A percentile compares a stretch with the other conserved stretches of the same genome.
Conservation (phyloP, 2,797 vertebrate genomes). For the Acrossocheilus wenchowensis region DNA sequence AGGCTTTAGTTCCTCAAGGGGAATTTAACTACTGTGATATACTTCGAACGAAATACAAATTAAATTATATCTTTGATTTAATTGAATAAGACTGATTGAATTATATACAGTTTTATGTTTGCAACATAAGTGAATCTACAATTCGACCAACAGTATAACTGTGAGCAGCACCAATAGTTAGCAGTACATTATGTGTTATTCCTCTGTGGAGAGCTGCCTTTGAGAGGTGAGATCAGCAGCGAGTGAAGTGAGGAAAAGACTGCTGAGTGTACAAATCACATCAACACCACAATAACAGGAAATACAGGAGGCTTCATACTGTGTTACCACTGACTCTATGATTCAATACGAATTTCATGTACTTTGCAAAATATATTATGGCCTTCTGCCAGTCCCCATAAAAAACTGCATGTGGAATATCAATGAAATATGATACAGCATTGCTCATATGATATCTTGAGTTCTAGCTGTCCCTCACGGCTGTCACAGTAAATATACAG, state of each 20-base stretch:
- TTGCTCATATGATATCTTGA: conserved; percentile 19
- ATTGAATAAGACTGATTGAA: background rate
- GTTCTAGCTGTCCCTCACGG: conserved; percentile 39
- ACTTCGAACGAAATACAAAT: background rate
- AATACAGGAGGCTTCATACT: background rate
- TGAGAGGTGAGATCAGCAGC: background rate
- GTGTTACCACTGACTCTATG: background rate
- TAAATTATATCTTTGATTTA: background rate
- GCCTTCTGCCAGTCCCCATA: conserved; percentile 14
- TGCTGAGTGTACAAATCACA: conserved; percentile 1
- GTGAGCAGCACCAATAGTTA: background rate
- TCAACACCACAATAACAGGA: background rate
- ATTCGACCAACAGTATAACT: background rate
- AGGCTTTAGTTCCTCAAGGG: background rate
- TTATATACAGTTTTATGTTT: background rate
- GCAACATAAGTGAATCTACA: background rate
- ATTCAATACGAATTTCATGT: background rate
- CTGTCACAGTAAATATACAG: conserved; percentile 44
- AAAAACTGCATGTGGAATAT: conserved; percentile 1
- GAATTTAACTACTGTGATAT: conserved; percentile 2
- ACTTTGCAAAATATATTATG: background rate
- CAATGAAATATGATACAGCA: conserved; percentile 51
- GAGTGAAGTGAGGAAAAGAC: background rate
- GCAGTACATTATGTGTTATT: background rate
- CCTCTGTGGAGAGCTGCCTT: background rate